Percentiles rank a stretch among this genome's conserved stretches.
These are phyloP conservation scores for Marmota monax DNA, from an alignment of 2,113 vertebrate species.

Conservation along the genomic window DNA sequence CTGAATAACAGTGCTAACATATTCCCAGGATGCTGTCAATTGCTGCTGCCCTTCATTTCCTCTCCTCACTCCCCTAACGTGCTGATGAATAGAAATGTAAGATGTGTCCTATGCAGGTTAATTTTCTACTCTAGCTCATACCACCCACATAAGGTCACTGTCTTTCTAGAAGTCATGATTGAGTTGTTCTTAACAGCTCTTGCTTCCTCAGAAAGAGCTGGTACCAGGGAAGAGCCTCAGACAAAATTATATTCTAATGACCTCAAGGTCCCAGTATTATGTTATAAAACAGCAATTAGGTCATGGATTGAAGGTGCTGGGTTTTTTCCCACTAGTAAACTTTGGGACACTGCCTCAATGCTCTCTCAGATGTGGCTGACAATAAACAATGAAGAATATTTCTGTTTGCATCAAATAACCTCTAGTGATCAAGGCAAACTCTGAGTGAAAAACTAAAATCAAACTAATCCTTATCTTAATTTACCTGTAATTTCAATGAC, in stretches of 20 bases:
- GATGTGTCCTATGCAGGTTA: not conserved
- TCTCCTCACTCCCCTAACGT: not conserved
- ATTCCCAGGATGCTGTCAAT: not conserved
- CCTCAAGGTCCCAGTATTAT: not conserved
- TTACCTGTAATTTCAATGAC: not conserved
- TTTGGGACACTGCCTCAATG: not conserved
- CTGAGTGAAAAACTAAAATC: not conserved
- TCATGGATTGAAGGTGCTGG: not conserved
- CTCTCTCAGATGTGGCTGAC: not conserved
- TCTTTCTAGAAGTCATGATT: not conserved
- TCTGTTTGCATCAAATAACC: not conserved
- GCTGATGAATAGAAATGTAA: not conserved
- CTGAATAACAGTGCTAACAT: not conserved
- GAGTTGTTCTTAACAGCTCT: not conserved
- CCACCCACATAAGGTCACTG: not conserved
- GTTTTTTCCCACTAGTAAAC: not conserved
- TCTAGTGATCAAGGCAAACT: not conserved
- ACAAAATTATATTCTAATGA: not conserved
- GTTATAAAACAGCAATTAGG: not conserved
- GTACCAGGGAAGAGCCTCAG: not conserved
- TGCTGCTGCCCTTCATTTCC: not conserved
- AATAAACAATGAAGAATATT: not conserved
- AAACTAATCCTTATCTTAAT: not conserved
- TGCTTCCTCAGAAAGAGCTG: not conserved
- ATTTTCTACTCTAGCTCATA: not conserved